Evolutionary conservation across 2,888 invertebrate species (phyloP).

Genomic region (Drosophila dives): DNA sequence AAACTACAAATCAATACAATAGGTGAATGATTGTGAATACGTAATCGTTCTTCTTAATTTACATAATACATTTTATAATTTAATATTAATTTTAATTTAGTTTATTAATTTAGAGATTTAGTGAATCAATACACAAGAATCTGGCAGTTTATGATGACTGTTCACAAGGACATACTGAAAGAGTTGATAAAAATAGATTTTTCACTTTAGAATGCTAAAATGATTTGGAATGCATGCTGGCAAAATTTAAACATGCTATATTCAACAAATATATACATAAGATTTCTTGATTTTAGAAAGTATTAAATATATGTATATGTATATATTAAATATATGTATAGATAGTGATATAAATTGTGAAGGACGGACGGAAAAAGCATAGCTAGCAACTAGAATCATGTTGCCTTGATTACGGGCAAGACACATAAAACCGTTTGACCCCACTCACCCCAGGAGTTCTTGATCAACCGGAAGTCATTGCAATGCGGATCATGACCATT

Average conservation of each 20-base stretch:
- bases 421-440: slow-evolving; percentile 96
- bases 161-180: slow-evolving; percentile 81
- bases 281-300: too few species aligned
- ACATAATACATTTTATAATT: too few species aligned
- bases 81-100: not conserved
- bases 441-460: slow-evolving; percentile 99
- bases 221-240: slow-evolving; percentile 79
- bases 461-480: slow-evolving; percentile 90
- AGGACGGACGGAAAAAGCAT: not conserved
- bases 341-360: too few species aligned
- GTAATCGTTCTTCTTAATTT: too few species aligned
- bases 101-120: too few species aligned
- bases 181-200: slow-evolving; percentile 82
- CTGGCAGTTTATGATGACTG: slow-evolving; percentile 89
- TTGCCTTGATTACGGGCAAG: slow-evolving; percentile 87
- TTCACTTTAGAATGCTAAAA: slow-evolving; percentile 76
- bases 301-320: not conserved
- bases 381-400: slow-evolving; percentile 17
- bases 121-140: slow-evolving; percentile 87
- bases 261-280: too few species aligned
- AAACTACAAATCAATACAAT: too few species aligned
- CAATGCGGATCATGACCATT: slow-evolving; percentile 91
- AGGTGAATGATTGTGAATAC: too few species aligned
- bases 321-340: not conserved
- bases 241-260: slow-evolving; percentile 41